These are phyloP conservation scores for Syrmaticus mikado DNA, from an alignment of 2,113 vertebrate species.

Conservation along the genomic window DNA sequence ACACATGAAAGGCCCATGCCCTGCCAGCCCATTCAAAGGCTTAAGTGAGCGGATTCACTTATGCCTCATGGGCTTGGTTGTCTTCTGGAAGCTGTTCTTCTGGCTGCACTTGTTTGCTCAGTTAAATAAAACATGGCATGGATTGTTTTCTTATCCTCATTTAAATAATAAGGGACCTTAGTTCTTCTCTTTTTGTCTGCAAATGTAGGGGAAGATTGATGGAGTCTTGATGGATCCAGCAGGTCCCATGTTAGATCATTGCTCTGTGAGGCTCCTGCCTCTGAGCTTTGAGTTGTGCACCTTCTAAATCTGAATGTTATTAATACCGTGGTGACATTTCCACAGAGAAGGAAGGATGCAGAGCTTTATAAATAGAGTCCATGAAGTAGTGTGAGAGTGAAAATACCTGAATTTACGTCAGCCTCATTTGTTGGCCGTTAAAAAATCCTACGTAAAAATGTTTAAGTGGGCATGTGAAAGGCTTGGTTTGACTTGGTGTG, in stretches of 20 bases:
- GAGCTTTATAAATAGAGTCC: neutral
- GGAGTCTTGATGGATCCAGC: neutral
- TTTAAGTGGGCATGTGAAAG: neutral
- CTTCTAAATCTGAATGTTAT: neutral
- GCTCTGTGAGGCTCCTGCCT: neutral
- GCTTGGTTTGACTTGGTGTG: neutral
- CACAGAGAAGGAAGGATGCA: neutral
- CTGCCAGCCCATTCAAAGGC: neutral
- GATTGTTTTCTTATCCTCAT: neutral
- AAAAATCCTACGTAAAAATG: neutral
- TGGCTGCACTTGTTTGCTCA: neutral
- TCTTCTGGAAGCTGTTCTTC: slow-evolving; percentile 1
- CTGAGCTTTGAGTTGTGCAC: neutral
- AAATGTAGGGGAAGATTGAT: neutral
- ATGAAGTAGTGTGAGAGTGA: neutral
- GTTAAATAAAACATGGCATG: neutral
- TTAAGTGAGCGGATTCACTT: neutral
- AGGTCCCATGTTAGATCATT: neutral
- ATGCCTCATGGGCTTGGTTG: neutral
- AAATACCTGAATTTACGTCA: neutral
- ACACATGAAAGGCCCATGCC: neutral
- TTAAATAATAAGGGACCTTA: neutral
- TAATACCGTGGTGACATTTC: neutral
- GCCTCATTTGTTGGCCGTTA: neutral
- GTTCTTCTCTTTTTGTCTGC: neutral